Conservation (phyloP, 2,888 invertebrate genomes). For the Uropetala carovei region DNA sequence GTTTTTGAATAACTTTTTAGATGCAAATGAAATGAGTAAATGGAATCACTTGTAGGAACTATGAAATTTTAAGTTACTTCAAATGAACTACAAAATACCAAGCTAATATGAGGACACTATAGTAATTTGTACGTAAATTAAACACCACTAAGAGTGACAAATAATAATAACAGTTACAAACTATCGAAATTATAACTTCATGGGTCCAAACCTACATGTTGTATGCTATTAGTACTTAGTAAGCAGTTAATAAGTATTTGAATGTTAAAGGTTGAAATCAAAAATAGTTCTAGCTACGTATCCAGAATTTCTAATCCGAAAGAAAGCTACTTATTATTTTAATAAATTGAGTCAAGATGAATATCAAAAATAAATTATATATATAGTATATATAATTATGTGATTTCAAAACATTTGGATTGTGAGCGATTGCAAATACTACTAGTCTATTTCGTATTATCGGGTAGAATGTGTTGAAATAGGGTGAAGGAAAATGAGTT, state of each 20-base stretch:
- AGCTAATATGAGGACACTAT: constrained; percentile 49
- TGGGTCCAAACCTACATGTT: constrained; percentile 58
- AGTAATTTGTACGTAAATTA: constrained; percentile 47
- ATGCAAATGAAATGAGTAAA: background rate
- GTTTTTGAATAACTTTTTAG: background rate
- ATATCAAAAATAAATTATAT: constrained; percentile 52
- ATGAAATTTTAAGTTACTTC: background rate
- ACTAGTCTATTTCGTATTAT: constrained; percentile 46
- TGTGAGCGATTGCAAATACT: constrained; percentile 49
- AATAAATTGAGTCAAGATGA: constrained; percentile 53
- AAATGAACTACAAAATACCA: constrained; percentile 38
- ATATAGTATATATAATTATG: background rate
- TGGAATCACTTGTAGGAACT: background rate
- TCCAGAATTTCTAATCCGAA: constrained; percentile 50
- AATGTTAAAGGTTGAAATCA: constrained; percentile 52
- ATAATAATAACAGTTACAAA: constrained; percentile 52
- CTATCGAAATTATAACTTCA: constrained; percentile 52
- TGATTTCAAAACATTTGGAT: constrained; percentile 56
- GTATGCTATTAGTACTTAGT: constrained; percentile 50
- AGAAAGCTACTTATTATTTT: constrained; percentile 48
- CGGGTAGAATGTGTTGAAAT: constrained; percentile 46
- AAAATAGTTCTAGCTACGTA: constrained; percentile 51
- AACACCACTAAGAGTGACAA: constrained; percentile 42
- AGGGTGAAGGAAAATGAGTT: background rate
- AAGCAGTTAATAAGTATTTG: constrained; percentile 43